Conservation (phyloP, 2,797 vertebrate genomes). For the Chloroceryle amazona region DNA sequence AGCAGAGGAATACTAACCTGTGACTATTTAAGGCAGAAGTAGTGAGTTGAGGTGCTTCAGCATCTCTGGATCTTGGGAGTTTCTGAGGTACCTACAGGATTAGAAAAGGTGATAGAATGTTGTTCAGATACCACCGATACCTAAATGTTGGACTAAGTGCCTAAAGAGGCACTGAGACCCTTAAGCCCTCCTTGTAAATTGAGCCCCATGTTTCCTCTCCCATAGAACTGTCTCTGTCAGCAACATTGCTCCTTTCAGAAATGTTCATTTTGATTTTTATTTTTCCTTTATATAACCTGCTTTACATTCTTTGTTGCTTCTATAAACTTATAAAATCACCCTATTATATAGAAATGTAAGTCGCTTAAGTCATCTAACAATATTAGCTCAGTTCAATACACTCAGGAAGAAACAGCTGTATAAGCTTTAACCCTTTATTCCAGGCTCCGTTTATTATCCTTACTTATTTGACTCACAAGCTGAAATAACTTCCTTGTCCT, state of each 20-base stretch:
- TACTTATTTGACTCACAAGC: background rate
- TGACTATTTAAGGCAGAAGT: background rate
- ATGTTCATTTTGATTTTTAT: background rate
- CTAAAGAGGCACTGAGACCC: background rate
- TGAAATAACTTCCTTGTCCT: conserved; percentile 43
- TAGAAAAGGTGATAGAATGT: background rate
- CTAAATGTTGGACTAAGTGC: background rate
- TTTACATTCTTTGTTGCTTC: conserved; percentile 26
- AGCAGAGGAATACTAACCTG: background rate
- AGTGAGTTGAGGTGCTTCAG: background rate
- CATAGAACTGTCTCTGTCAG: background rate
- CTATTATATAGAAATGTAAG: background rate
- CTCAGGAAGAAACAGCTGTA: background rate
- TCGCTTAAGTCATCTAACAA: background rate
- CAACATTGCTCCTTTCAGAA: background rate
- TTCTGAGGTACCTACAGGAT: background rate
- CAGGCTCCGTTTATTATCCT: conserved; percentile 23
- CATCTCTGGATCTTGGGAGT: background rate
- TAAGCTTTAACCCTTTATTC: conserved; percentile 60
- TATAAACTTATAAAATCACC: background rate
- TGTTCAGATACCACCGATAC: background rate
- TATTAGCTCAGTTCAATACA: background rate
- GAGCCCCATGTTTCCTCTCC: background rate
- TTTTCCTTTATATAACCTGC: background rate
- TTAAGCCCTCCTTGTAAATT: background rate